A percentile compares a stretch with the other conserved stretches of the same genome.
Conservation (phyloP, 2,888 invertebrate genomes). For the Pyralis farinalis region DNA sequence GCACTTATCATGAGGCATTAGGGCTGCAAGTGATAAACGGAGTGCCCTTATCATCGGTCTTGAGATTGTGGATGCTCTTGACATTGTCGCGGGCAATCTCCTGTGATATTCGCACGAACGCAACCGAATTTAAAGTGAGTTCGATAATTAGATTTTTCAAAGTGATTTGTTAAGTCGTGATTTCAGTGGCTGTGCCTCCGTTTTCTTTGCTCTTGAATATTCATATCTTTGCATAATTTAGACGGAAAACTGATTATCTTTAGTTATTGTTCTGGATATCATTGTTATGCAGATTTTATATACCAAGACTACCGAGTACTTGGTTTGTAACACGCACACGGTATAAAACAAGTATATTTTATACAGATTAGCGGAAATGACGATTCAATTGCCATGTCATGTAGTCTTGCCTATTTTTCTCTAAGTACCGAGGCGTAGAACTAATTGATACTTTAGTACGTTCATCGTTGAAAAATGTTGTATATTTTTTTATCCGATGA, state of each 20-base stretch:
- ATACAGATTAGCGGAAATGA: conserved; percentile 58
- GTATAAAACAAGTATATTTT: conserved; percentile 39
- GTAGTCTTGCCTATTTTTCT: conserved; percentile 38
- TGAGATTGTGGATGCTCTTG: conserved; percentile 50
- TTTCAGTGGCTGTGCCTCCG: conserved; percentile 54
- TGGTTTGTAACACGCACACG: conserved; percentile 43
- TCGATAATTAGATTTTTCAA: conserved; percentile 26
- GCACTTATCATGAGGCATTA: conserved; percentile 47
- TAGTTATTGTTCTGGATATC: conserved; percentile 58
- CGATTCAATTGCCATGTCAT: conserved; percentile 52
- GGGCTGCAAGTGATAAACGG: conserved; percentile 34
- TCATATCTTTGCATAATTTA: conserved; percentile 48
- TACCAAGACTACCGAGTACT: conserved; percentile 27
- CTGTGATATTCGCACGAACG: conserved; percentile 21
- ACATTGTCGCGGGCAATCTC: conserved; percentile 41
- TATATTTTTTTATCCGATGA: conserved; percentile 11
- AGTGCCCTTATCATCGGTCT: conserved; percentile 35
- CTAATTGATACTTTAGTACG: conserved; percentile 25
- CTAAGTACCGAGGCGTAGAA: conserved; percentile 27
- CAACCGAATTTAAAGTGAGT: conserved; percentile 24
- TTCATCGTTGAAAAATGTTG: neutral
- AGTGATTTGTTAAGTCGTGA: conserved; percentile 37
- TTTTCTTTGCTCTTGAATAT: conserved; percentile 53
- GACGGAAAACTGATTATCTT: conserved; percentile 59
- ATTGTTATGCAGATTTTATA: conserved; percentile 69